Conservation (phyloP, 2,797 vertebrate genomes). For the Sebastes hubbsi region DNA sequence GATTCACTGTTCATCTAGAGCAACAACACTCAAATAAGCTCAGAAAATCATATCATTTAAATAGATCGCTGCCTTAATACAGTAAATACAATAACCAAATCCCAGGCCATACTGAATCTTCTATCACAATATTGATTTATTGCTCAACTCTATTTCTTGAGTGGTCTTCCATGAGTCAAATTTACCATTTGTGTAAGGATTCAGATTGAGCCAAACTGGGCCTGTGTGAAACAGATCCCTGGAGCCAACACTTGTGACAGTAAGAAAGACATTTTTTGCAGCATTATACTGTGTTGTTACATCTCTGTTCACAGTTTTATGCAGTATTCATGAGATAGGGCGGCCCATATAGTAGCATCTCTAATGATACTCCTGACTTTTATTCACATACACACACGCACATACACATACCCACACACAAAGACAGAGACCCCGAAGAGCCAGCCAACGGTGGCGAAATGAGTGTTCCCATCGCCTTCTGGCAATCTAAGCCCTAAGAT, state of each 20-base stretch:
- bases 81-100: background rate
- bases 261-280: constrained; percentile 16
- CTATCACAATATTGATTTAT: background rate
- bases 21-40: background rate
- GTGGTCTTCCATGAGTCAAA: background rate
- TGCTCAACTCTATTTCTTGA: background rate
- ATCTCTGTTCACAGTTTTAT: constrained; percentile 17
- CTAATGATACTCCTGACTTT: constrained; percentile 27
- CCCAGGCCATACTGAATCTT: background rate
- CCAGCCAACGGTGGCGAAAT: constrained; percentile 8
- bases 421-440: background rate
- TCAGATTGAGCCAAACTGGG: background rate
- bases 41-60: background rate
- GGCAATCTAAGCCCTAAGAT: constrained; percentile 45
- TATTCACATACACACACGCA: constrained; percentile 1
- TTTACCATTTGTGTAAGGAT: background rate
- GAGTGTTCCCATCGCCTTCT: constrained; percentile 43
- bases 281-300: background rate
- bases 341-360: constrained; percentile 2
- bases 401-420: constrained; percentile 3
- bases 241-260: constrained; percentile 2
- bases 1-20: background rate
- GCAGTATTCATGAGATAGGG: constrained; percentile 31
- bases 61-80: background rate
- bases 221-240: constrained; percentile 7